Evolutionary conservation across 2,797 vertebrate species (phyloP), one percentile per base, ranked within the genome.

Genomic region (Parotocinclus haroldoi): DNA sequence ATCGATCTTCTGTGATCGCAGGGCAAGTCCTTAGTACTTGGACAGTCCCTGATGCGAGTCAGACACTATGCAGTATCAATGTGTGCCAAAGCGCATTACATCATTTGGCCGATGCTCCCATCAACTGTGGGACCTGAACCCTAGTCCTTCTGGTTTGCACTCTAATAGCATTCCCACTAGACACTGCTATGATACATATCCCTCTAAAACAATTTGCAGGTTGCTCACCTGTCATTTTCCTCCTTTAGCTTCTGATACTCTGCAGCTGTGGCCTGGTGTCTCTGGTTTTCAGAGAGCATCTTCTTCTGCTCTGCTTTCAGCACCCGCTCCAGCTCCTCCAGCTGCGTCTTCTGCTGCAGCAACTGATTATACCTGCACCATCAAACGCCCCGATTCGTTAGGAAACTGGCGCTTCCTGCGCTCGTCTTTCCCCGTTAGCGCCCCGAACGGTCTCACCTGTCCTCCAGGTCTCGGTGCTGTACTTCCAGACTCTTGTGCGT

Each of bases 381-480:
- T 9, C 13, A 14, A 4, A 50, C 6, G n/a, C 13, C 46, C 2
- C n/a, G 0, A 2, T 2, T 14, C 12, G 1, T 18, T 10, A 27
- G 8, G 5, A 27, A 9, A 36, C 7, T 1, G 2, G 9, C 3
- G 17, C 17, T 4, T 11, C 0, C 36, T 10, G n/a, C 9, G 7
- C 42, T 2, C 8, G 9, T 37, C 7, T 45, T 27, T 1, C 40
- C 4, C 40, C 10, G 38, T 40, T 40, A 40, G n/a, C 27, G 5
- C 27, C 27, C 27, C 40, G 9, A 3, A 42, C 40, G 9, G 8
- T 57, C 79, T 89, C 84, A 98, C 96, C 92, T 94, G 74, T 98
- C 95, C 87, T 97, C 96, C 69, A 98, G 86, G 74, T 96, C 92
- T 68, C 93, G 91, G 84, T 99, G 96, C 78, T 98, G 95, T 76